These are phyloP conservation scores for Panthera leo DNA, from an alignment of 2,113 vertebrate species.

Conservation along the genomic window DNA sequence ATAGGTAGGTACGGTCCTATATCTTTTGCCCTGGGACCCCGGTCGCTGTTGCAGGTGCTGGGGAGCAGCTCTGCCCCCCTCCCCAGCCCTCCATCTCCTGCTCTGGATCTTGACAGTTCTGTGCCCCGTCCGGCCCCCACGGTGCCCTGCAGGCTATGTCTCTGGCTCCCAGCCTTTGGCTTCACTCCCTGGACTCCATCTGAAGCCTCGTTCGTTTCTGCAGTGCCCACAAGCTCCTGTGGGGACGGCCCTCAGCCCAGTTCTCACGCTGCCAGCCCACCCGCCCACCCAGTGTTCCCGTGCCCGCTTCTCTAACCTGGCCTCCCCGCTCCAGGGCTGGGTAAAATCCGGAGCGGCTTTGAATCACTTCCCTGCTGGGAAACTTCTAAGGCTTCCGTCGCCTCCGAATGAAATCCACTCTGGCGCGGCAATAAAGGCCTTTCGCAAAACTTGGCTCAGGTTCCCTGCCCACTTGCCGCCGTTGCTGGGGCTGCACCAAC, in stretches of 20 bases:
- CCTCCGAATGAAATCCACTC: neutral
- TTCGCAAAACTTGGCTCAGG: neutral
- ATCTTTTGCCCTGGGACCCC: too few species aligned
- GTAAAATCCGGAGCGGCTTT: neutral
- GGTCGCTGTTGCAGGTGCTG: too few species aligned
- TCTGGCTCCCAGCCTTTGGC: neutral
- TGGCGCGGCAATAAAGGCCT: neutral
- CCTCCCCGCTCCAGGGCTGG: rapidly evolving
- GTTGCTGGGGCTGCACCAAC: neutral
- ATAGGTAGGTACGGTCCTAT: too few species aligned
- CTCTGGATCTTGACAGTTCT: too few species aligned
- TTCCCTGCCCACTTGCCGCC: neutral
- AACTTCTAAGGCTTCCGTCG: neutral
- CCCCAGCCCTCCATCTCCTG: too few species aligned
- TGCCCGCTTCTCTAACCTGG: neutral
- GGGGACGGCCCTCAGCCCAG: neutral
- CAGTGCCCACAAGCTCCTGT: neutral
- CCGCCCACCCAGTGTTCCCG: neutral
- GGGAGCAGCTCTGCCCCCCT: too few species aligned
- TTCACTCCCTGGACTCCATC: neutral
- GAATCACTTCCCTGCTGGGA: neutral
- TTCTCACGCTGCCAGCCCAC: neutral
- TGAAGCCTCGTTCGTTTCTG: neutral
- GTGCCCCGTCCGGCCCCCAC: neutral
- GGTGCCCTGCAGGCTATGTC: neutral